Conservation (phyloP, 2,113 vertebrate genomes). For the Heteronetta atricapilla region DNA sequence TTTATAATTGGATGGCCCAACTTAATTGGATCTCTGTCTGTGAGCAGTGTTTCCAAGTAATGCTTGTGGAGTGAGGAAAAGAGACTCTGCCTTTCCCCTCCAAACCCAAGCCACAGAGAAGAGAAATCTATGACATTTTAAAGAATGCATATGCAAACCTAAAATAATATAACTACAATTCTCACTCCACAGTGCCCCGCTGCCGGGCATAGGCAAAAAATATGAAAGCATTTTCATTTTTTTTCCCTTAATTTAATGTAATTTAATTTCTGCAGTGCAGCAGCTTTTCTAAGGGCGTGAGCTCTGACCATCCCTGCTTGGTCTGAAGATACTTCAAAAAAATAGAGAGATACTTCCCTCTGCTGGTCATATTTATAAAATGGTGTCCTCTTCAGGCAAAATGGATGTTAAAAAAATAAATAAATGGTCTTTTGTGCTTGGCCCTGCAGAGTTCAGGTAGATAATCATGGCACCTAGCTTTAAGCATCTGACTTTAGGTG, state of each 20-base stretch:
- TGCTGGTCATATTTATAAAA: conserved; percentile 23
- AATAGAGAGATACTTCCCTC: conserved; percentile 35
- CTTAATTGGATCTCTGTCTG: neutral
- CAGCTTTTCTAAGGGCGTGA: neutral
- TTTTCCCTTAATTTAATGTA: neutral
- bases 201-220: neutral
- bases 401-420: neutral
- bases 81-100: neutral
- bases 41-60: neutral
- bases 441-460: neutral
- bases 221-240: rapidly evolving
- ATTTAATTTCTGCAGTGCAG: neutral
- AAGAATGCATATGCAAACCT: neutral
- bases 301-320: neutral
- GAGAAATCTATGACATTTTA: neutral
- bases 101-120: neutral
- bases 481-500: neutral
- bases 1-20: neutral
- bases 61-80: neutral
- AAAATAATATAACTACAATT: neutral
- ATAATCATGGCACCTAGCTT: neutral
- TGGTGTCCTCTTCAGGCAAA: neutral
- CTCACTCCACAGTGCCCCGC: neutral
- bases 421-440: neutral
- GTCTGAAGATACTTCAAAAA: neutral